Percentiles rank a stretch among this genome's conserved stretches.
These are phyloP conservation scores for Xestia rhomboidea DNA, from an alignment of 2,888 invertebrate species.

Conservation along the genomic window DNA sequence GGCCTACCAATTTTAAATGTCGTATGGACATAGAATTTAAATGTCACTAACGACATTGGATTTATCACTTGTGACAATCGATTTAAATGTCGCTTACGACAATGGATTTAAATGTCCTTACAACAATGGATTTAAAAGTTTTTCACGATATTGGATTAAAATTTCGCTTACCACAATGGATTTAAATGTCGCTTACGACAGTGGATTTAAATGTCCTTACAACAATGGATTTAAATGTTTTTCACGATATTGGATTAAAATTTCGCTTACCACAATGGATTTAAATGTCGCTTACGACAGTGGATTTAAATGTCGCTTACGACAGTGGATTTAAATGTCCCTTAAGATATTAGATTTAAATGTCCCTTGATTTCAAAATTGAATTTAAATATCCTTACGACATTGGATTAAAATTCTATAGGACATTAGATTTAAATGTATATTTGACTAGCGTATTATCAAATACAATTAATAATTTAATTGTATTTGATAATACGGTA, in stretches of 20 bases:
- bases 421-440: too few relatives aligned
- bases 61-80: too few relatives aligned
- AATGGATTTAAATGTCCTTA: not conserved
- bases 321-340: not conserved
- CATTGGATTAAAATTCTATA: too few relatives aligned
- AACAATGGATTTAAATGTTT: not conserved
- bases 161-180: not conserved
- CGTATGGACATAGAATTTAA: not conserved
- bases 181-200: not conserved
- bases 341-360: not conserved
- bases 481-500: too few relatives aligned
- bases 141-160: too few relatives aligned
- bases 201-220: too few relatives aligned
- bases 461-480: too few relatives aligned
- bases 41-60: not conserved
- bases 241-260: too few relatives aligned
- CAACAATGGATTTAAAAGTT: not conserved
- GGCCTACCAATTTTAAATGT: not conserved
- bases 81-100: not conserved
- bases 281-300: not conserved
- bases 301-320: not conserved
- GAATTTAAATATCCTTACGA: too few relatives aligned
- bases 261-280: not conserved
- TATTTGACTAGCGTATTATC: too few relatives aligned
- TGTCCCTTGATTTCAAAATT: not conserved